Conservation (phyloP, 1,140 invertebrate genomes). For the Phymorhynchus buccinoides region DNA sequence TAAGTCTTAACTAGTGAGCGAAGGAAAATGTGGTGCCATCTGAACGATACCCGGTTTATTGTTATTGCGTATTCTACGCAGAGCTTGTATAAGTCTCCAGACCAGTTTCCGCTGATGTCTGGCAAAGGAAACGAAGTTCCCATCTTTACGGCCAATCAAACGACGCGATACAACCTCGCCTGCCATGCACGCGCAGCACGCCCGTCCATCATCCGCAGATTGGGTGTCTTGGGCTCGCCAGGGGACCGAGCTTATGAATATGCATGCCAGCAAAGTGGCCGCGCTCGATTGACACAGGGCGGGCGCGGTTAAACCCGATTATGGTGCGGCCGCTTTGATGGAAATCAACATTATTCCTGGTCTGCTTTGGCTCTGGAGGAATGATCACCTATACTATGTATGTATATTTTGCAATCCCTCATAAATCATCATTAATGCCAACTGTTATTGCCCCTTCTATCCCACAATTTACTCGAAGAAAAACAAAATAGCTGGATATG, state of each 20-base stretch:
- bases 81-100: neutral
- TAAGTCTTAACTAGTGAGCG: no score
- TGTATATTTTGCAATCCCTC: no score
- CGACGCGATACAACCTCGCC: neutral
- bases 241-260: neutral
- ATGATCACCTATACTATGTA: no score
- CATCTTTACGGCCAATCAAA: neutral
- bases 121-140: neutral
- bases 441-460: no score
- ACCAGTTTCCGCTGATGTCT: neutral
- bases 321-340: neutral
- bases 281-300: neutral
- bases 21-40: no score
- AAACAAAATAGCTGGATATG: neutral
- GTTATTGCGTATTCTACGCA: neutral
- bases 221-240: neutral
- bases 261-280: neutral
- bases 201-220: conserved; percentile 6
- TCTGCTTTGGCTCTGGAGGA: neutral
- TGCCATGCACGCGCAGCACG: neutral
- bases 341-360: neutral
- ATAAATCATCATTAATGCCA: neutral
- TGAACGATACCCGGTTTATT: no score
- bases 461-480: neutral
- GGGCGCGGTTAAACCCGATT: neutral